phyloP scores from a whole-genome alignment of 2,113 vertebrate species.

The Erpornis zantholeuca region DNA sequence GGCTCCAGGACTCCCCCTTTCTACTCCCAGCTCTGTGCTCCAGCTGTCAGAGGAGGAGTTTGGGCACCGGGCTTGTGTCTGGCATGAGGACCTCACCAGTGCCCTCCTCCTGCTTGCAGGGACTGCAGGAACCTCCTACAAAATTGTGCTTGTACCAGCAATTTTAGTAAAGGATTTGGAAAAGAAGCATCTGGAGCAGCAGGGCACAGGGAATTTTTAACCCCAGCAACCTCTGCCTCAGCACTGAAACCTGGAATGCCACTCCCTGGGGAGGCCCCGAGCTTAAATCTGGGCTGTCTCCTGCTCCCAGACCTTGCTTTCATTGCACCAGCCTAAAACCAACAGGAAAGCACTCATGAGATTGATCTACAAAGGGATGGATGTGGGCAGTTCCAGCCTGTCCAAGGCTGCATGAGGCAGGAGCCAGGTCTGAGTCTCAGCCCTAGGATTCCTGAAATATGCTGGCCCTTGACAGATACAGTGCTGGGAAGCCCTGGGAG shows the following conservation, averaged over 20 bases:
- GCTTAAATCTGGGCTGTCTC: background rate
- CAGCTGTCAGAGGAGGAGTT: background rate
- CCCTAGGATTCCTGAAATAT: background rate
- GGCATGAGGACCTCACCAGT: background rate
- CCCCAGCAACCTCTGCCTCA: background rate
- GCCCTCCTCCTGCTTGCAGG: background rate
- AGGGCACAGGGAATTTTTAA: background rate
- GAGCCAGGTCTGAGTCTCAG: background rate
- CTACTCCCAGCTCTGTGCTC: background rate
- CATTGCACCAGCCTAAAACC: background rate
- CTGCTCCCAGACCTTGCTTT: background rate
- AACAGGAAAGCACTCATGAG: background rate
- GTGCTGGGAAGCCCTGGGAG: background rate
- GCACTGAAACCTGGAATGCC: background rate
- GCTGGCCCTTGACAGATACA: fast-evolving
- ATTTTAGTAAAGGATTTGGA: background rate
- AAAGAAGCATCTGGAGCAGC: background rate
- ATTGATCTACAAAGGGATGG: background rate
- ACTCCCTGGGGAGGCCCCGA: background rate
- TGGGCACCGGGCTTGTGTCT: background rate
- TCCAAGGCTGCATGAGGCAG: background rate
- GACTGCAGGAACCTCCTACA: background rate
- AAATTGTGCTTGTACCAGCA: background rate
- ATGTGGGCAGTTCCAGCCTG: background rate
- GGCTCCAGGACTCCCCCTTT: background rate